Evolutionary conservation across 2,888 invertebrate species (phyloP).

Genomic region (Neocrepidodera transversa): DNA sequence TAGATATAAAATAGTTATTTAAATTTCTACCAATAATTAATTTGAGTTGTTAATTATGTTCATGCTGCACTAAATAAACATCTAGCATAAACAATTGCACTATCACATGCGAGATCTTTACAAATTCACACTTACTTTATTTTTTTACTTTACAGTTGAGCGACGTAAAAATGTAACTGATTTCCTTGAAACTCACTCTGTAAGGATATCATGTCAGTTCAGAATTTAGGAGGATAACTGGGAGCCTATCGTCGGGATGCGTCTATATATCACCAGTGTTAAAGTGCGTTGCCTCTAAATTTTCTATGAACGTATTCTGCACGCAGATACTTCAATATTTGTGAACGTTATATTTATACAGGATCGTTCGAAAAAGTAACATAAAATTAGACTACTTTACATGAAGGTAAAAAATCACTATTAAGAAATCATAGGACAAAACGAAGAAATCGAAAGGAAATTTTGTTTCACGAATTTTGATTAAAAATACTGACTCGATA

Average conservation of each 20-base stretch:
- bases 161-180: neutral
- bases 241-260: slow-evolving; percentile 51
- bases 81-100: slow-evolving; percentile 14
- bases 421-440: too few relatives aligned
- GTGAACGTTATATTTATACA: neutral
- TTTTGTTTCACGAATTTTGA: too few relatives aligned
- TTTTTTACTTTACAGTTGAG: neutral
- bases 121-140: neutral
- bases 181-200: slow-evolving; percentile 18
- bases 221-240: slow-evolving; percentile 46
- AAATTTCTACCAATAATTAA: too few relatives aligned
- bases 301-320: slow-evolving; percentile 14
- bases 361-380: neutral
- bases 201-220: slow-evolving; percentile 29
- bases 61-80: slow-evolving; percentile 6
- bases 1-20: too few relatives aligned
- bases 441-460: too few relatives aligned
- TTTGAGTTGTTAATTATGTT: too few relatives aligned
- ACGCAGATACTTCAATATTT: slow-evolving; percentile 1
- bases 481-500: too few relatives aligned
- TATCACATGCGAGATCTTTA: too few relatives aligned
- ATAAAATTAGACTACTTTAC: too few relatives aligned
- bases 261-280: slow-evolving; percentile 46
- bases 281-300: slow-evolving; percentile 34
- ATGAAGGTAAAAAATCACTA: too few relatives aligned